Percentiles rank a stretch among this genome's conserved stretches.
Evolutionary conservation across 2,797 vertebrate species (phyloP).

Genomic region (Cyclura pinguis): DNA sequence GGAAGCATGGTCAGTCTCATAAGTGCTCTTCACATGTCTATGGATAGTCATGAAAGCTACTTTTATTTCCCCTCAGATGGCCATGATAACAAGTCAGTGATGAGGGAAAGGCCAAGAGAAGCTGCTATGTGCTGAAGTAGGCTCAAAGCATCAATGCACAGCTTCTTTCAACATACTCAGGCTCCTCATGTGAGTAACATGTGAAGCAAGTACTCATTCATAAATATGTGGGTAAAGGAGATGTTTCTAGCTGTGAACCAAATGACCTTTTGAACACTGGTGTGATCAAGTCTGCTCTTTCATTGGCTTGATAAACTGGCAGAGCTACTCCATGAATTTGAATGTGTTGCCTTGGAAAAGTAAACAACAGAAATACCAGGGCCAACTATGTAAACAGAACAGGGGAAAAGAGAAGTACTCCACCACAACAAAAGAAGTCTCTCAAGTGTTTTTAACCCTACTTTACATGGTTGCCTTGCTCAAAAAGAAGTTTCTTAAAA

Average conservation of each 20-base stretch:
- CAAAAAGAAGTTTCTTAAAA: conserved; percentile 47
- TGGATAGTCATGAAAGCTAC: not conserved
- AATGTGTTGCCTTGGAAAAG: conserved; percentile 47
- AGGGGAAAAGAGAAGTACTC: not conserved
- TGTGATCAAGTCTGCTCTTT: not conserved
- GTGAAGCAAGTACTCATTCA: not conserved
- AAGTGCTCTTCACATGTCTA: not conserved
- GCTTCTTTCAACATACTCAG: not conserved
- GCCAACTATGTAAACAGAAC: conserved; percentile 18
- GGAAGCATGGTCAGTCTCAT: too few species aligned
- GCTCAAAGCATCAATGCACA: not conserved
- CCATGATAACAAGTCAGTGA: not conserved
- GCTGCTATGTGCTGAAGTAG: not conserved
- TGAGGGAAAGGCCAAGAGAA: not conserved
- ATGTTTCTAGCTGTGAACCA: conserved; percentile 9
- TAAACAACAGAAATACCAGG: conserved; percentile 46
- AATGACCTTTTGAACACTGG: conserved; percentile 15
- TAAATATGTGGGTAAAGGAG: not conserved
- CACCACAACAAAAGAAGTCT: conserved; percentile 30
- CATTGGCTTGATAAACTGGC: conserved; percentile 46
- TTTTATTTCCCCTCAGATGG: not conserved
- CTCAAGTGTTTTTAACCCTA: conserved; percentile 14
- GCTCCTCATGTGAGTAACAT: not conserved
- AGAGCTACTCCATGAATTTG: conserved; percentile 41
- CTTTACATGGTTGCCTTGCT: conserved; percentile 6